Percentiles rank a stretch among this genome's conserved stretches.
phyloP scores from a whole-genome alignment of 23 tunicate genomes.

The Trididemnum clinides region DNA sequence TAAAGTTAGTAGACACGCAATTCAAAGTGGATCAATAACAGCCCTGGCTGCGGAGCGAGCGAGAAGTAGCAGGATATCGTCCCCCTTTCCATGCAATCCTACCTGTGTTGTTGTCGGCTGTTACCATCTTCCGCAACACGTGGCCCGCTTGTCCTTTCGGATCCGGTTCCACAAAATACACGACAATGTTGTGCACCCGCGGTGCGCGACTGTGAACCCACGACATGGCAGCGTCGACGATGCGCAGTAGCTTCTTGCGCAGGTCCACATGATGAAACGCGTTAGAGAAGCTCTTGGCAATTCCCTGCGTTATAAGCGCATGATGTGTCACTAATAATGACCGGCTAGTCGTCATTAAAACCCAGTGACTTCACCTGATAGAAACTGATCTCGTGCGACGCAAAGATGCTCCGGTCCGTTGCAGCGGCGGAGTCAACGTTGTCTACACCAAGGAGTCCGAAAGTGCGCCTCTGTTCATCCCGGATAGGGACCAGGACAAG shows the following conservation, averaged over 20 bases:
- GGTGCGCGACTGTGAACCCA: slow-evolving; percentile 93
- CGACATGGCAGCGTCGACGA: slow-evolving; percentile 84
- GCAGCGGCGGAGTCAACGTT: slow-evolving; percentile 59
- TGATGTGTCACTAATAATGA: not conserved
- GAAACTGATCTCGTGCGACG: slow-evolving; percentile 83
- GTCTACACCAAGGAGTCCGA: slow-evolving; percentile 80
- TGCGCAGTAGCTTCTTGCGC: slow-evolving; percentile 80
- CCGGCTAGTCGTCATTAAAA: too few relatives aligned
- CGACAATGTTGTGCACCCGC: slow-evolving; percentile 53
- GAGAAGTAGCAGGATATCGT: too few relatives aligned
- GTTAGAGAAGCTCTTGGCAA: slow-evolving; percentile 65
- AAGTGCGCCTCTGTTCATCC: slow-evolving; percentile 71
- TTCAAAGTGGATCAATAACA: too few relatives aligned
- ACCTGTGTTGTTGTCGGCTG: slow-evolving; percentile 87
- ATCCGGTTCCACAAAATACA: slow-evolving; percentile 89
- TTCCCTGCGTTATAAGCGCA: slow-evolving; percentile 33
- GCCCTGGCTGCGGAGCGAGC: too few relatives aligned
- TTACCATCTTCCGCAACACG: slow-evolving; percentile 87
- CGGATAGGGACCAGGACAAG: slow-evolving; percentile 79
- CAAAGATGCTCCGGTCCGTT: slow-evolving; percentile 79
- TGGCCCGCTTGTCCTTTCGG: slow-evolving; percentile 46
- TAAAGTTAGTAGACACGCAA: too few relatives aligned
- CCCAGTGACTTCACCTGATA: slow-evolving; percentile 59
- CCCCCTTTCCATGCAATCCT: too few relatives aligned
- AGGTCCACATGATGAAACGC: slow-evolving; percentile 88